Conservation (phyloP, 1,140 invertebrate species). For the Nebria ingens region DNA sequence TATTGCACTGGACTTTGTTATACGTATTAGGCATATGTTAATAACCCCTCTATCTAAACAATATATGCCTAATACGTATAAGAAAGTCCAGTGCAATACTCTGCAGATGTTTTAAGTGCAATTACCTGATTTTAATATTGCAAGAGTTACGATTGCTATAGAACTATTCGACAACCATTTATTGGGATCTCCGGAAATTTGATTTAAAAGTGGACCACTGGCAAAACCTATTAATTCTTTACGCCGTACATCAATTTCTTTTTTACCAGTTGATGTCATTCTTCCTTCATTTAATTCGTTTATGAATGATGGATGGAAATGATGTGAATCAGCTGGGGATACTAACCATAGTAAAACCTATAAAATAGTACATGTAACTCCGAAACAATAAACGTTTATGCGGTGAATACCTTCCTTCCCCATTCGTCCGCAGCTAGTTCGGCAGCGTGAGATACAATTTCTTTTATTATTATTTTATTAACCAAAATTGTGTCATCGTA, state of each 20-base stretch:
- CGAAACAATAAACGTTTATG: slow-evolving; percentile 10
- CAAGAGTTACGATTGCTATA: slow-evolving; percentile 56
- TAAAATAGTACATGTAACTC: slow-evolving; percentile 10
- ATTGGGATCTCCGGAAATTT: slow-evolving; percentile 47
- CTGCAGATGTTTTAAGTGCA: no score
- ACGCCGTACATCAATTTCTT: slow-evolving; percentile 56
- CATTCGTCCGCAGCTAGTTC: slow-evolving; percentile 62
- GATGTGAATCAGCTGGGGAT: slow-evolving; percentile 58
- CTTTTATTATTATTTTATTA: slow-evolving; percentile 68
- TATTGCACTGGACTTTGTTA: no score
- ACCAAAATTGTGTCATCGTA: slow-evolving; percentile 88
- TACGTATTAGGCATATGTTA: no score
- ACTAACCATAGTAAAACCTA: slow-evolving; percentile 71
- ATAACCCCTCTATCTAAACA: no score
- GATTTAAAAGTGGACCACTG: slow-evolving; percentile 48
- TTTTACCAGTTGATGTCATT: slow-evolving; percentile 63
- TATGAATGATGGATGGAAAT: slow-evolving; percentile 64
- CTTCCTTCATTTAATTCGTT: slow-evolving; percentile 63
- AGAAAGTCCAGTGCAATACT: no score
- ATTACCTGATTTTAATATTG: slow-evolving; percentile 54
- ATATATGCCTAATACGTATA: no score
- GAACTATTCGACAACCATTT: slow-evolving; percentile 60
- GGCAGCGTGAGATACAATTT: slow-evolving; percentile 59
- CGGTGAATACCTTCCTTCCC: slow-evolving; percentile 56
- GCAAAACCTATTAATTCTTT: slow-evolving; percentile 63